phyloP scores from a whole-genome alignment of 1,140 invertebrate species.

The Drosophila malerkotliana region DNA sequence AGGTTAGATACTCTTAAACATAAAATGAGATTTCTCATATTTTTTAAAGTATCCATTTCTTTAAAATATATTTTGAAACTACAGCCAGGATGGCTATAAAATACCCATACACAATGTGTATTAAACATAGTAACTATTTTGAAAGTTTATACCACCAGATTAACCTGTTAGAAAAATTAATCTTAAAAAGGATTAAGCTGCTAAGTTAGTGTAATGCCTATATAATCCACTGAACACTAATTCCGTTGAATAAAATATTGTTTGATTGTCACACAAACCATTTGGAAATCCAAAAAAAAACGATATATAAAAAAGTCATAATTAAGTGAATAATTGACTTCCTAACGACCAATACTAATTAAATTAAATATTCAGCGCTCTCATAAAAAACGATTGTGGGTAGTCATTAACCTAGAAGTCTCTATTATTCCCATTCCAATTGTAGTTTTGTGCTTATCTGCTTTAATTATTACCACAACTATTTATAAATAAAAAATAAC shows the following conservation, averaged over 20 bases:
- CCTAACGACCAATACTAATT: slow-evolving; percentile 1
- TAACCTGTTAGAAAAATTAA: too few relatives aligned
- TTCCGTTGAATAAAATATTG: not conserved
- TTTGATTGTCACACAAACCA: not conserved
- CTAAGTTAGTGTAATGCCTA: not conserved
- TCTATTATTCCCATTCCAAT: not conserved
- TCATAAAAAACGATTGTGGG: slow-evolving; percentile 14
- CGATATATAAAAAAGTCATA: not conserved
- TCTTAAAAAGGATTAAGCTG: not conserved
- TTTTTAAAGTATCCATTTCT: too few relatives aligned
- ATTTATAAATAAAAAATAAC: not conserved
- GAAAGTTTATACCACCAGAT: too few relatives aligned
- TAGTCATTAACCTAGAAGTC: slow-evolving; percentile 12
- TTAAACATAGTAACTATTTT: too few relatives aligned
- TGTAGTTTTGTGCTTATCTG: not conserved
- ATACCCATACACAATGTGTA: too few relatives aligned
- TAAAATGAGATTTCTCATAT: too few relatives aligned
- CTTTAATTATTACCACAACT: slow-evolving; percentile 20
- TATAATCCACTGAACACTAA: not conserved
- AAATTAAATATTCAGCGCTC: slow-evolving; percentile 24
- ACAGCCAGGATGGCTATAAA: too few relatives aligned
- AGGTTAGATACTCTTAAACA: too few relatives aligned
- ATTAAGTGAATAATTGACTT: slow-evolving; percentile 16
- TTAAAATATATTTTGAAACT: too few relatives aligned
- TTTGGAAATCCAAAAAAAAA: not conserved